Evolutionary conservation across 2,113 vertebrate species (phyloP), one percentile per base, ranked within the genome.

Genomic region (Microtus oregoni): DNA sequence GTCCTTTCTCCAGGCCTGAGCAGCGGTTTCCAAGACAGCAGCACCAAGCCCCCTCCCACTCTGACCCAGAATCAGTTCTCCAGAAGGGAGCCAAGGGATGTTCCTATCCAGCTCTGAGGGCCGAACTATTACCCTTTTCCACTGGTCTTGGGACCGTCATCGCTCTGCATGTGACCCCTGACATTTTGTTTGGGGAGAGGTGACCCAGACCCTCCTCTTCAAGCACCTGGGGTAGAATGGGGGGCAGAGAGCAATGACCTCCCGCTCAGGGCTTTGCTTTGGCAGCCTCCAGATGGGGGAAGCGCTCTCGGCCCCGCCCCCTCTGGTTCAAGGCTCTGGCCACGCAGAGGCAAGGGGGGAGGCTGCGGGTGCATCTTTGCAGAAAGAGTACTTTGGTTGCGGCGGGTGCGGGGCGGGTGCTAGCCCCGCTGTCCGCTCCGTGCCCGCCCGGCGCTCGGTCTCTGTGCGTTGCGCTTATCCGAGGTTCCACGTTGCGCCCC

Each of bases 351-450:
- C 38, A 41, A 28, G 47, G 63, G 63, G 70, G 77, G 73, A 65
- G 61, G 75, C 75, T 14, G 78, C 61, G 17, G 63, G 26, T 10
- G 67, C 95, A 20, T 28, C 75, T 68, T 55, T 73, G 63, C 86
- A 17, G 76, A 65, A 79, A 88, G 86, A 94, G 70, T 52, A 85
- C 95, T 96, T 93, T 50, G 94, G 94, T 52, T 63, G 52, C 58
- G 11, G 78, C 7, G 6, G 75, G 50, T 15, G 65, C 52, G 20
- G 87, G 30, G n/a, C 26, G 50, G 41, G 75, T 32, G 61, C 75
- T 6, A 76, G 75, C 30, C 65, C 58, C 41, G 7, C 78, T 1
- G 65, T 12, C 38, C 22, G 15, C 68, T 44, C 44, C 2, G 65
- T 30, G 65, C 76, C 55, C 3, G 55, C 55, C 55, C 15, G 55